phyloP scores from a whole-genome alignment of 2,797 vertebrate genomes.

The Acomys russatus region DNA sequence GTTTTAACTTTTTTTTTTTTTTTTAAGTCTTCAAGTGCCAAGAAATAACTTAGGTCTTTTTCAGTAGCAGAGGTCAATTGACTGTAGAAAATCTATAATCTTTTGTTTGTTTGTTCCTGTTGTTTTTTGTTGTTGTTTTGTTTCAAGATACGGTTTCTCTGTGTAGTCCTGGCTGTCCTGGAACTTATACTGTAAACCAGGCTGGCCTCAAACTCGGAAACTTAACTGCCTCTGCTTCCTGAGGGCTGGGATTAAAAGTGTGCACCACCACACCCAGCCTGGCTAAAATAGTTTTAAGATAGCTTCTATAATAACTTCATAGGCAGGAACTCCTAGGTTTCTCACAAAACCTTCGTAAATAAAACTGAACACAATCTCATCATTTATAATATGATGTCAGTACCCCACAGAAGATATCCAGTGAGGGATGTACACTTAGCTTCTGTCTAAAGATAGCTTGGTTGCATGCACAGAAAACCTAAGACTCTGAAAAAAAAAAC shows the following conservation, averaged over 20 bases:
- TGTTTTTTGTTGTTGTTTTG: not conserved
- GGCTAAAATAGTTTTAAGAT: not conserved
- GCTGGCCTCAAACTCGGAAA: not conserved
- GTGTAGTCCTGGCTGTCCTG: not conserved
- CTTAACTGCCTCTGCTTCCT: not conserved
- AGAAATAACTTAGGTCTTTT: slow-evolving; percentile 42
- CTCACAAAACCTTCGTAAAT: not conserved
- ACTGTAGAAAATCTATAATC: not conserved
- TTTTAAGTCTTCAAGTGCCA: not conserved
- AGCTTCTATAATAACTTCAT: slow-evolving; percentile 27
- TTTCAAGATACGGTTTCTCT: not conserved
- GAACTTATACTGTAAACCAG: not conserved
- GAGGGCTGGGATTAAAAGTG: not conserved
- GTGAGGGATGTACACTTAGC: not conserved
- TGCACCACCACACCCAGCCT: not conserved
- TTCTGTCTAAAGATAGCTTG: not conserved
- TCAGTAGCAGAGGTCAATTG: not conserved
- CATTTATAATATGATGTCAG: not conserved
- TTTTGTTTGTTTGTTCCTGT: not conserved
- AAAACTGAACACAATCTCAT: not conserved
- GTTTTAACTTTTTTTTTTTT: slow-evolving; percentile 50
- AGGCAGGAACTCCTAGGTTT: not conserved
- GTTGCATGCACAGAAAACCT: not conserved
- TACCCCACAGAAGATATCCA: not conserved
- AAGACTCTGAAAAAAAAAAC: not conserved